Evolutionary conservation across 1,140 invertebrate species (phyloP).

Genomic region (Zaprionus africanus): DNA sequence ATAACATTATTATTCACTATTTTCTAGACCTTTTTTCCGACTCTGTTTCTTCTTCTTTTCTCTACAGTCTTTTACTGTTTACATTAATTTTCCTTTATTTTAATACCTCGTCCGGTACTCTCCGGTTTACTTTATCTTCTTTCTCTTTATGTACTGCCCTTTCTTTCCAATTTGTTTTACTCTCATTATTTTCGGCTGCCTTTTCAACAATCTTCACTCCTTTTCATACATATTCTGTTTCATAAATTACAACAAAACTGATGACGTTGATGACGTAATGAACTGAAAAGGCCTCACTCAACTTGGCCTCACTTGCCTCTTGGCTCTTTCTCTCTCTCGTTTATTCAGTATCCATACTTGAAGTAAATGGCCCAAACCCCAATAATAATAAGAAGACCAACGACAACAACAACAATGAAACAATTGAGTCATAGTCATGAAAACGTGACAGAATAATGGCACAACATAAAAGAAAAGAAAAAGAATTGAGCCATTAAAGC

Average conservation of each 20-base stretch:
- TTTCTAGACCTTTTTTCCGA: background rate
- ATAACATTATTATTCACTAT: background rate
- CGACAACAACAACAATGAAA: slow-evolving; percentile 23
- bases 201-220: background rate
- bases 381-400: slow-evolving; percentile 18
- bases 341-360: slow-evolving; percentile 15
- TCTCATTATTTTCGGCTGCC: background rate
- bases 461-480: slow-evolving; percentile 60
- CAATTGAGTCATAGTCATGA: slow-evolving; percentile 53
- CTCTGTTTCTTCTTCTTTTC: background rate
- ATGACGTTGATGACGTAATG: slow-evolving; percentile 65
- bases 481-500: slow-evolving; percentile 51
- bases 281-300: slow-evolving; percentile 28
- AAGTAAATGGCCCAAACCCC: slow-evolving; percentile 46
- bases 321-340: slow-evolving; percentile 2
- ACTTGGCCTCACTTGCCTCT: slow-evolving; percentile 28
- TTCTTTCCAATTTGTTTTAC: background rate
- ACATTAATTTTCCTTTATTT: background rate
- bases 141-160: background rate
- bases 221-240: background rate
- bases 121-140: background rate
- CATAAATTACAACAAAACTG: slow-evolving; percentile 23
- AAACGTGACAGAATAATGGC: slow-evolving; percentile 79
- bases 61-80: background rate
- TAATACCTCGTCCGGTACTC: background rate